Base-by-base conservation (phyloP, 2,888 invertebrate species). In the Sinotaia quadrata region DNA sequence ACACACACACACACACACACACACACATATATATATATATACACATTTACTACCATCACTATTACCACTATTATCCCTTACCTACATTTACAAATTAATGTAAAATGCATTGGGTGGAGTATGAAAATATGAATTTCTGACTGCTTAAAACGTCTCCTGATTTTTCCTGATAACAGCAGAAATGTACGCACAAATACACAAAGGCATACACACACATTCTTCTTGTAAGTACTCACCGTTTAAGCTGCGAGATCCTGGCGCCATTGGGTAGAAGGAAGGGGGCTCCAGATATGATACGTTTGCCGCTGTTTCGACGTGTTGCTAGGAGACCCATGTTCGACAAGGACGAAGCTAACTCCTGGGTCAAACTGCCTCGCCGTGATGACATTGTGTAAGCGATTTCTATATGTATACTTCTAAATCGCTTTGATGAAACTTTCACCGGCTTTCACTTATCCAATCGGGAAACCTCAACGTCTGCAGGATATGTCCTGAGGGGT, bases 311-410 rank as follows among this genome's bases (percentile, higher is more conserved):
- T 10, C 49, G 31, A 15, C 60, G 60, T 21, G 47, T 31, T 1
- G 60, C 49, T 49, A 60, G 34, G 12, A 33, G 33, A 24, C 49
- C 33, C 44, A 60, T 31, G 47, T 21, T 60, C 33, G 60, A 44
- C 18, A 60, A 34, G 1, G 60, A 60, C 10, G 60, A 44, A 4
- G 33, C 60, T n/a, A 60, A 31, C 2, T 60, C 60, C 21, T 60
- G 60, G 33, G 60, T 60, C 31, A 60, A 33, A 31, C 60, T 60
- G n/a, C 47, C 33, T 1, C 60, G 60, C 2, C 60, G 29, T 27
- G 60, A 60, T 49, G 60, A 44, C 60, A 60, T 60, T 31, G 8
- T 60, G 33, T 5, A 41, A 41, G 41, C 41, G n/a, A n/a, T n/a
- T n/a, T n/a, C n/a, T n/a, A n/a, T n/a, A 41, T n/a, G 2, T 41